These are phyloP conservation scores for Papilio dardanus DNA, from an alignment of 1,140 invertebrate species.

Conservation along the genomic window DNA sequence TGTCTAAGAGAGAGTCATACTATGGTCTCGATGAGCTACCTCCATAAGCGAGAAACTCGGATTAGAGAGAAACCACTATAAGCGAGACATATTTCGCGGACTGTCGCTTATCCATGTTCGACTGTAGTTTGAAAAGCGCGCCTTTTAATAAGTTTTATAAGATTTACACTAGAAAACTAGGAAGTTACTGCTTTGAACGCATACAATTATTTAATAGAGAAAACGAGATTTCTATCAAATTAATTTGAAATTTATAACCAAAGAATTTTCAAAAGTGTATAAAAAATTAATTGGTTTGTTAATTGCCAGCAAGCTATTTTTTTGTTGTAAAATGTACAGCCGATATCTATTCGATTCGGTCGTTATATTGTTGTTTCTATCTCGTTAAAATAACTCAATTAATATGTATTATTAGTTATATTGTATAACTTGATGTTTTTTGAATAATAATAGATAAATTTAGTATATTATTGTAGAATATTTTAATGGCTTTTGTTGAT, in stretches of 20 bases:
- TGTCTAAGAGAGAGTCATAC: too few relatives aligned
- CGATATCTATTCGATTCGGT: background rate
- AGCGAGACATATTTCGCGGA: too few relatives aligned
- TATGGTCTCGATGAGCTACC: too few relatives aligned
- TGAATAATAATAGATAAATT: background rate
- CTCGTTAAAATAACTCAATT: constrained; percentile 19
- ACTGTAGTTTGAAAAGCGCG: background rate
- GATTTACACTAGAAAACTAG: too few relatives aligned
- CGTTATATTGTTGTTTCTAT: background rate
- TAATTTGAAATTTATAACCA: background rate
- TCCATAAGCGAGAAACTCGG: too few relatives aligned
- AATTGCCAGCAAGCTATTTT: background rate
- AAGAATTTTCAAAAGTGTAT: background rate
- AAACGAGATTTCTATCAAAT: background rate
- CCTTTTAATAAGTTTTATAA: too few relatives aligned
- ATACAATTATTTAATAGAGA: background rate
- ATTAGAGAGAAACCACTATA: too few relatives aligned
- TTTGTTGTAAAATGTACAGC: background rate
- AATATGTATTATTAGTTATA: constrained; percentile 18
- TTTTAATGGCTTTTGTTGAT: constrained; percentile 21
- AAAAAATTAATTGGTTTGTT: background rate
- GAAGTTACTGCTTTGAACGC: too few relatives aligned
- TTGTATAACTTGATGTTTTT: constrained; percentile 13
- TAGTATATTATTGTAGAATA: background rate
- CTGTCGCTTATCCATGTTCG: too few relatives aligned